Conservation (phyloP, 2,113 vertebrate species). For the Lichenostomus cassidix region DNA sequence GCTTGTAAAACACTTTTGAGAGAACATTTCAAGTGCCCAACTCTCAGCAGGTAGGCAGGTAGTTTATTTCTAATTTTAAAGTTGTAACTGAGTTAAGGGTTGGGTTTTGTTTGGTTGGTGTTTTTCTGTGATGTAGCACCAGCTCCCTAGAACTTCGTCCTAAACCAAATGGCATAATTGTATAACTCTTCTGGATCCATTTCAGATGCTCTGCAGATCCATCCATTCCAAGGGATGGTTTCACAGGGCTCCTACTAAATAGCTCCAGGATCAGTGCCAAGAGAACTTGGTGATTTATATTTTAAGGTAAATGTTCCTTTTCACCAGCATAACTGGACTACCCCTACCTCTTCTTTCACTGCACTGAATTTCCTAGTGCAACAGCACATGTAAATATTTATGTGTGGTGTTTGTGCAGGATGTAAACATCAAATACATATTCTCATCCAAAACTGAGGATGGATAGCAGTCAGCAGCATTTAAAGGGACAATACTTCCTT, state of each 20-base stretch:
- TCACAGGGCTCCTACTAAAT: background rate
- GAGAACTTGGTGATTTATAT: background rate
- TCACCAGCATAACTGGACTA: background rate
- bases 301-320: constrained; percentile 21
- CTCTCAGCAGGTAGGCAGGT: background rate
- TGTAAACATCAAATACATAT: background rate
- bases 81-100: background rate
- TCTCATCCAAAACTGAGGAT: background rate
- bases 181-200: background rate
- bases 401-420: background rate
- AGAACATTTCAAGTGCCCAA: background rate
- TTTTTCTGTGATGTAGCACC: background rate
- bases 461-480: background rate
- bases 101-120: background rate
- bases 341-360: background rate
- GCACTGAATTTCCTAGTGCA: background rate
- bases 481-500: background rate
- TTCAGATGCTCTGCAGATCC: background rate
- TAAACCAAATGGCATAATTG: background rate
- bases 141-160: background rate
- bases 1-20: background rate
- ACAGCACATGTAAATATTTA: background rate
- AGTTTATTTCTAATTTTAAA: background rate
- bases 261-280: constrained; percentile 26
- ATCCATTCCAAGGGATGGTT: background rate